Evolutionary conservation across 2,113 vertebrate genomes (phyloP), one percentile per base, ranked within the genome.

Genomic region (Thermophis baileyi): DNA sequence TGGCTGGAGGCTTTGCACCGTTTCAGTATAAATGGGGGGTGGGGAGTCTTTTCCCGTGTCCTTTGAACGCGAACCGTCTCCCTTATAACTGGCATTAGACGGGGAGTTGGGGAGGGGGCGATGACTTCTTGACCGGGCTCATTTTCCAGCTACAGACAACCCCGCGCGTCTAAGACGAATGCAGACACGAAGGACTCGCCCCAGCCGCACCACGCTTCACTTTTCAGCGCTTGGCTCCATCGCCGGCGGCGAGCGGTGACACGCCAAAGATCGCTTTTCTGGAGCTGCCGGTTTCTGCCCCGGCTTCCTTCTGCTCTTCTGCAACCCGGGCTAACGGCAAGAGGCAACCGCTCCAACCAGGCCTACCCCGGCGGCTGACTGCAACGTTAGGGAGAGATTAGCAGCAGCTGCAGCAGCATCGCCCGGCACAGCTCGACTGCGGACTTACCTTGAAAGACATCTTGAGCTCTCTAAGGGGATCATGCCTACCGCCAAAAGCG

Each of bases 371-470:
- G 40, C 89, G 25, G 1, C 25, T 44, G 55, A 22, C 46, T 90
- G 90, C 90, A 90, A 49, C 6, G 60, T 22, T 47, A 50, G 18
- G 6, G 50, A 85, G 90, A 24, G 35, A 90, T 12, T 87, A 44
- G 74, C 55, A 55, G 53, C 53, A 5, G 51, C 60, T 14, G 54
- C 16, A 6, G 12, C 1, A 25, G 30, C 47, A 40, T 11, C 9
- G 53, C n/a, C n/a, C 7, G 14, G 3, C n/a, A 44, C 11, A 6
- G 20, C 11, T 5, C 10, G 30, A 35, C 9, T 1, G 9, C 12
- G 16, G 46, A 89, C 96, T 97, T 95, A 97, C 97, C 97, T 97
- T 97, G 96, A 97, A 97, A 93, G 97, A 97, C 97, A 97, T 97
- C 93, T 3, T 96, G 96, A 95, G 95, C 51, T 53, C 16, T 50